Conservation (phyloP, 2,888 invertebrate genomes). For the Archips xylosteana region DNA sequence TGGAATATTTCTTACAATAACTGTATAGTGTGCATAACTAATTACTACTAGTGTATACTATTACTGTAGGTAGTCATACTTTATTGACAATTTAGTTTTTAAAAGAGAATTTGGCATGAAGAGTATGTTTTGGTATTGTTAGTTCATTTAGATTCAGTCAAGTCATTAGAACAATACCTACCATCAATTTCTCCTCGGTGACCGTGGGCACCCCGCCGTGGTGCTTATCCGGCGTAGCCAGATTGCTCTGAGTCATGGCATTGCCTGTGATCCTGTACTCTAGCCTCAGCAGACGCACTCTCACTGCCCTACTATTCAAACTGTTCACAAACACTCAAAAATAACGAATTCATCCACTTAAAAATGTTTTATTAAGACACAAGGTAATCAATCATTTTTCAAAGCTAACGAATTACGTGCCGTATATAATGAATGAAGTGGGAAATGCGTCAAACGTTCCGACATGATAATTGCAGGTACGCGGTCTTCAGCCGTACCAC, state of each 20-base stretch:
- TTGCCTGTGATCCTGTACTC: constrained; percentile 51
- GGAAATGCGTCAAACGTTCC: constrained; percentile 45
- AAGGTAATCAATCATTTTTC: constrained; percentile 45
- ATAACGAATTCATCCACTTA: constrained; percentile 3
- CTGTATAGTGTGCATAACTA: no score
- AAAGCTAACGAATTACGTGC: constrained; percentile 41
- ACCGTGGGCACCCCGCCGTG: constrained; percentile 69
- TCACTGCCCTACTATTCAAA: constrained; percentile 38
- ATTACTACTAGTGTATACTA: no score
- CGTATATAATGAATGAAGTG: constrained; percentile 33
- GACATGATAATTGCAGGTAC: constrained; percentile 51
- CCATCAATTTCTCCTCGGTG: constrained; percentile 81
- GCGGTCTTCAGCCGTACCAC: constrained; percentile 56
- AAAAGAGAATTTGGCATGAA: no score
- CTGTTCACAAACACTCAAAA: constrained; percentile 33
- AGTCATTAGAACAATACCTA: constrained; percentile 48
- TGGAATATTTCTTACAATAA: no score
- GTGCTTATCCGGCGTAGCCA: constrained; percentile 67
- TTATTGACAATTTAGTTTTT: no score
- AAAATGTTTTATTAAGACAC: constrained; percentile 34
- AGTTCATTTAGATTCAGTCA: neutral
- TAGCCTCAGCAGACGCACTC: constrained; percentile 31
- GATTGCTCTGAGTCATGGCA: constrained; percentile 78
- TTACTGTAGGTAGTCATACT: no score
- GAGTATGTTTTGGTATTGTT: neutral